Base-by-base conservation (phyloP, 2,888 invertebrate genomes). In the Drosophila mimica region DNA sequence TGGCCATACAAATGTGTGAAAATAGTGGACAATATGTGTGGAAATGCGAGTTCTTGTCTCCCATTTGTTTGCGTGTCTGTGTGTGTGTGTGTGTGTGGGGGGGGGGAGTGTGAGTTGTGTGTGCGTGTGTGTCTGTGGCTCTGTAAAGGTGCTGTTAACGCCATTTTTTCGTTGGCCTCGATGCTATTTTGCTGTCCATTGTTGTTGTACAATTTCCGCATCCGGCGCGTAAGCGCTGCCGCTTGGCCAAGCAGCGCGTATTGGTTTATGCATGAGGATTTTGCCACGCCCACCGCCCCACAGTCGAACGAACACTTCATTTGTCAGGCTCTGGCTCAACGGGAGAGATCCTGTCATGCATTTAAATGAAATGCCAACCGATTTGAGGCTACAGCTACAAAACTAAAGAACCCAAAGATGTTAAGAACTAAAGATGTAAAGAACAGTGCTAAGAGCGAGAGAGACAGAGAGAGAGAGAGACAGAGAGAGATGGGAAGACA, bases 161-260 rank as follows among this genome's bases (percentile, higher is more conserved):
- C 83, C 82, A 85, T 82, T 77, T 82, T 77, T 70, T 76, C 74
- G 64, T 74, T 78, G 81, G 76, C 70, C 81, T 66, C 81, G 81
- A 56, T 76, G 88, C 88, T 75, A 89, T 89, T 85, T 89, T 89
- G 89, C 78, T 76, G 89, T 80, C 75, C 85, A 88, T 89, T 90
- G 90, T 90, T 75, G 90, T 69, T 77, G 85, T 87, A 88, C 90
- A 89, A 89, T 91, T 91, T 88, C 90, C 88, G 90, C 69, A 89
- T 88, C 90, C 88, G 88, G 85, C 79, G 91, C 90, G 88, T 81
- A 77, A 82, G 77, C 72, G 88, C 74, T 74, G 71, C 66, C 77
- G 72, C 49, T 73, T 65, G 57, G 59, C 58, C 64, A 65, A 66
- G 70, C 77, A 66, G 70, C 78, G 78, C 73, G 80, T 89, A 89